Percentiles rank a stretch among this genome's conserved stretches.
Conservation (phyloP, 1,140 invertebrate genomes). For the Oscheius sp. region DNA sequence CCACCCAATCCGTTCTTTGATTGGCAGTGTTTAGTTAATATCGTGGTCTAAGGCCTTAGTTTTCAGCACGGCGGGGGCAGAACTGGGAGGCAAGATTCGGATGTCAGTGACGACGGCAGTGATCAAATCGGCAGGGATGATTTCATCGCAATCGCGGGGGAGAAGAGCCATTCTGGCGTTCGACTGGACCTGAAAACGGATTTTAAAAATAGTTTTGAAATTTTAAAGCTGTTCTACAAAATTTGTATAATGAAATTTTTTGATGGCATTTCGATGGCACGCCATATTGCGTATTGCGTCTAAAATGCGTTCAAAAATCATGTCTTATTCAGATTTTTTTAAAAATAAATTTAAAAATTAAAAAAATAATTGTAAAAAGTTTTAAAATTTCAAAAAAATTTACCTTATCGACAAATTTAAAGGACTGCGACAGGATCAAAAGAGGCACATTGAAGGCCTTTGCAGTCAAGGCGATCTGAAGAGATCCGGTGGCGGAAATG, state of each 20-base stretch:
- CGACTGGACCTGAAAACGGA: constrained; percentile 11
- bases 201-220: not conserved
- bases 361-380: not conserved
- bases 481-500: constrained; percentile 22
- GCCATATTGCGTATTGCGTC: not conserved
- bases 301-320: not conserved
- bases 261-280: not conserved
- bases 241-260: not conserved
- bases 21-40: no score
- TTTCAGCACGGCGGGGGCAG: constrained; percentile 41
- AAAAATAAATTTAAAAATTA: not conserved
- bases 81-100: constrained; percentile 40
- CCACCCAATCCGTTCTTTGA: no score
- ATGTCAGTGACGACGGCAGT: constrained; percentile 43
- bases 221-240: constrained; percentile 1
- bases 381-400: constrained; percentile 1
- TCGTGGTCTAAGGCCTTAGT: constrained; percentile 27
- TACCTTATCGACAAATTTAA: constrained; percentile 46
- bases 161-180: constrained; percentile 19
- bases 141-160: constrained; percentile 23
- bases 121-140: constrained; percentile 35
- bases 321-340: not conserved
- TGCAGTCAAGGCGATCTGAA: constrained; percentile 29
- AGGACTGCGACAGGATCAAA: constrained; percentile 31
- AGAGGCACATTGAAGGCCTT: constrained; percentile 38